Conservation (phyloP, 64 coral and sea anemone species). For the Trachythela sp. region DNA sequence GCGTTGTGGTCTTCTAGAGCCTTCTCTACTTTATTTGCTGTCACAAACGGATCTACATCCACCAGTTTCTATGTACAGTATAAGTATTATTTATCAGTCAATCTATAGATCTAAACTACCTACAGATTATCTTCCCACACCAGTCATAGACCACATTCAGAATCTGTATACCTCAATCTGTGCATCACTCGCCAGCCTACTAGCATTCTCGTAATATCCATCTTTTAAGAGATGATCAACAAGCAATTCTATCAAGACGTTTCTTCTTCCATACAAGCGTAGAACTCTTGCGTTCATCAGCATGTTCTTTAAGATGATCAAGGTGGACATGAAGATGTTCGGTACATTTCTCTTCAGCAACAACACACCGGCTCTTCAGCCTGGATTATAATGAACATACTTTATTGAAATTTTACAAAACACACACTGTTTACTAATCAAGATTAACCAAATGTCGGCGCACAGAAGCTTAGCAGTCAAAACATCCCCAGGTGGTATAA, state of each 20-base stretch:
- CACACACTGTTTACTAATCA: too few species aligned
- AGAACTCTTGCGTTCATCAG: slow-evolving; percentile 71
- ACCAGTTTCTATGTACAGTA: slow-evolving; percentile 67
- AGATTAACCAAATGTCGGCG: too few species aligned
- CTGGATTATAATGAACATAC: too few species aligned
- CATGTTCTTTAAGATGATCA: slow-evolving; percentile 92
- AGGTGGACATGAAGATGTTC: slow-evolving; percentile 69
- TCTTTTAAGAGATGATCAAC: slow-evolving; percentile 85
- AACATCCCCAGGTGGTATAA: too few species aligned
- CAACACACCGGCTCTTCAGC: too few species aligned
- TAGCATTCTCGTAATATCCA: slow-evolving; percentile 89
- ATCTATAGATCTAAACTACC: too few species aligned
- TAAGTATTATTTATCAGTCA: too few species aligned
- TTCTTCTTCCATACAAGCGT: slow-evolving; percentile 91
- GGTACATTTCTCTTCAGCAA: slow-evolving; percentile 73
- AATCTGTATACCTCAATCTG: slow-evolving; percentile 69
- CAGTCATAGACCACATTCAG: too few species aligned
- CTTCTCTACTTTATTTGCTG: slow-evolving; percentile 87
- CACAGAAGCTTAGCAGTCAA: too few species aligned
- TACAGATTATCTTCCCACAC: too few species aligned
- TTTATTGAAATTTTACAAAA: too few species aligned
- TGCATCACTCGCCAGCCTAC: slow-evolving; percentile 74
- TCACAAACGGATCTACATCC: slow-evolving; percentile 85
- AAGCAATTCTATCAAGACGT: slow-evolving; percentile 78
- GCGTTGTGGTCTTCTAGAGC: slow-evolving; percentile 61